Evolutionary conservation across 2,888 invertebrate species (phyloP).

Genomic region (Melanostoma scalare): DNA sequence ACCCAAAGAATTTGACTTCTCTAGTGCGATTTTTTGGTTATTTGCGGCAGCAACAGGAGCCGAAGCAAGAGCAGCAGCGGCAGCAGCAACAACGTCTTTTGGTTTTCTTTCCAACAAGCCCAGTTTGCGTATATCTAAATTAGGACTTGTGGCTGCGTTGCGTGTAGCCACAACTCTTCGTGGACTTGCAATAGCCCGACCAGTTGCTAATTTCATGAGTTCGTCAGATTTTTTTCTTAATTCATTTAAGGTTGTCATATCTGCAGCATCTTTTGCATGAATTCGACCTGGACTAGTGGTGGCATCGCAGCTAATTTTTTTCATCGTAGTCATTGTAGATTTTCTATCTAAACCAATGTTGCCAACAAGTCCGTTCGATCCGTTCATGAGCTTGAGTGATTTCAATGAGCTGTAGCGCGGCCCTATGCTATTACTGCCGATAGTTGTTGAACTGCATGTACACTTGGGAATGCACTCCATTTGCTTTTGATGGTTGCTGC

Average conservation of each 20-base stretch:
- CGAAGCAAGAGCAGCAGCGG: too few species aligned
- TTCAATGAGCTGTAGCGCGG: slow-evolving; percentile 63
- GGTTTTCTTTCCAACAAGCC: slow-evolving; percentile 76
- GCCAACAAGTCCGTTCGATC: slow-evolving; percentile 49
- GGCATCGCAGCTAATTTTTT: slow-evolving; percentile 74
- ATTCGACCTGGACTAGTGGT: slow-evolving; percentile 74
- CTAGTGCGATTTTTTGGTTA: slow-evolving; percentile 69
- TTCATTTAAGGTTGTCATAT: slow-evolving; percentile 44
- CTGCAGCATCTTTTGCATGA: slow-evolving; percentile 50
- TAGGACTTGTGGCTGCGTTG: slow-evolving; percentile 81
- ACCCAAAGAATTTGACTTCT: slow-evolving; percentile 77
- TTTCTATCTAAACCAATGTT: slow-evolving; percentile 45
- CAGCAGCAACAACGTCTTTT: slow-evolving; percentile 84
- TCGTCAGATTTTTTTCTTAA: slow-evolving; percentile 66
- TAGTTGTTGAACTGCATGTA: slow-evolving; percentile 67
- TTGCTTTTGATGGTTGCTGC: slow-evolving; percentile 60
- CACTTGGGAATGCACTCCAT: slow-evolving; percentile 73
- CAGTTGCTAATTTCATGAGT: slow-evolving; percentile 44
- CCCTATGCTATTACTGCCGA: slow-evolving; percentile 43
- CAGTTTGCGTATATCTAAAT: slow-evolving; percentile 81
- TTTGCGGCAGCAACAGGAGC: slow-evolving; percentile 83
- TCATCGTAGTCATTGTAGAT: slow-evolving; percentile 31
- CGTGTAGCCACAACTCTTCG: slow-evolving; percentile 77
- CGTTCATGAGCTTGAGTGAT: slow-evolving; percentile 58
- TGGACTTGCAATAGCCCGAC: slow-evolving; percentile 71